Percentiles rank a stretch among this genome's conserved stretches.
phyloP scores from a whole-genome alignment of 2,888 invertebrate species.

The Dorcus parallelipipedus region DNA sequence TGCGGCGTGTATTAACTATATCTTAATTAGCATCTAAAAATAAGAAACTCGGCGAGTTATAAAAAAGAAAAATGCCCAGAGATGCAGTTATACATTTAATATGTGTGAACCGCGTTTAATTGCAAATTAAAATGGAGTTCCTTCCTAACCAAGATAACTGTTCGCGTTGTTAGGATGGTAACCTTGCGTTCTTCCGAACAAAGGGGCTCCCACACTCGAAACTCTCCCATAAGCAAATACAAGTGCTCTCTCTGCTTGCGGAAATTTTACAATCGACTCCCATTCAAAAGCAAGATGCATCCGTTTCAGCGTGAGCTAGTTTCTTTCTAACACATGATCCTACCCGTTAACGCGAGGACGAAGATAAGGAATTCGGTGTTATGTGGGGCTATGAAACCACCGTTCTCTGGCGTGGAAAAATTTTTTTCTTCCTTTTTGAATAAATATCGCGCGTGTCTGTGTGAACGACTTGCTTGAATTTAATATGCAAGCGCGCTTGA shows the following conservation, averaged over 20 bases:
- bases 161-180: slow-evolving; percentile 28
- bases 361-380: too few relatives aligned
- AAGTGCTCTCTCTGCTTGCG: slow-evolving; percentile 13
- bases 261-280: slow-evolving; percentile 18
- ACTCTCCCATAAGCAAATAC: slow-evolving; percentile 22
- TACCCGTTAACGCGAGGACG: too few relatives aligned
- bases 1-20: slow-evolving; percentile 9
- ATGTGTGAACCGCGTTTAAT: slow-evolving; percentile 37
- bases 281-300: too few relatives aligned
- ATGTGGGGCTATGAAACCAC: too few relatives aligned
- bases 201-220: slow-evolving; percentile 29
- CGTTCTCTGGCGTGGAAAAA: too few relatives aligned
- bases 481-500: too few relatives aligned
- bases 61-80: slow-evolving; percentile 20
- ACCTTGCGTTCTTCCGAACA: slow-evolving; percentile 31
- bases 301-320: too few relatives aligned
- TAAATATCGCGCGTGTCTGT: too few relatives aligned
- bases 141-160: slow-evolving; percentile 30
- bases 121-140: slow-evolving; percentile 34
- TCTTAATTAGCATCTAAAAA: slow-evolving; percentile 28
- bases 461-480: too few relatives aligned
- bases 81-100: slow-evolving; percentile 35
- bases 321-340: too few relatives aligned
- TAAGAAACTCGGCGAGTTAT: slow-evolving; percentile 22
- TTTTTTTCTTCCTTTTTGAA: too few relatives aligned